Evolutionary conservation across 2,797 vertebrate species (phyloP).

Genomic region (Lophura swinhoii): DNA sequence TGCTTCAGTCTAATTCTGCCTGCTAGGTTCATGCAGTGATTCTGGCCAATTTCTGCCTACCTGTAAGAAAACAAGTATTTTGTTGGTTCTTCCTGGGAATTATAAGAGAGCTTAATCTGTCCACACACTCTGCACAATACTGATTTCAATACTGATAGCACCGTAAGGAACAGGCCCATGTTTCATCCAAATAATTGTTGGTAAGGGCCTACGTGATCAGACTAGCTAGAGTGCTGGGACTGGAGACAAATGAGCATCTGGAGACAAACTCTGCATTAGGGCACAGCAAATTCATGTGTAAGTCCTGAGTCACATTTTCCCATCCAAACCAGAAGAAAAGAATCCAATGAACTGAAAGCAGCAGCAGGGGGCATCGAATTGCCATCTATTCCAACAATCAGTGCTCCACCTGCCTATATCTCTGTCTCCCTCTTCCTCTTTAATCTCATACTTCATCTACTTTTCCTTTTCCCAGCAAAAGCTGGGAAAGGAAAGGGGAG

Average conservation of each 20-base stretch:
- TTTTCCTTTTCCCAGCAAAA: background rate
- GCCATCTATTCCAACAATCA: background rate
- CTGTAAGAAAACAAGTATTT: background rate
- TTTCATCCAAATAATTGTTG: background rate
- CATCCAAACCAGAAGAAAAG: background rate
- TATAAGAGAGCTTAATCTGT: background rate
- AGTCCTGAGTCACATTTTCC: background rate
- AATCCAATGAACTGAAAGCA: background rate
- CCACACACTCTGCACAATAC: background rate
- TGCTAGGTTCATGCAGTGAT: background rate
- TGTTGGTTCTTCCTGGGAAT: background rate
- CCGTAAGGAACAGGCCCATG: background rate
- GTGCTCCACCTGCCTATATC: background rate
- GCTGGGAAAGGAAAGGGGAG: background rate
- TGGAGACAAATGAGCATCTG: background rate
- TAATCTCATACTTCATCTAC: background rate
- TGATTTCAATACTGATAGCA: background rate
- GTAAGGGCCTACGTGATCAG: background rate
- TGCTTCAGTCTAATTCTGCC: background rate
- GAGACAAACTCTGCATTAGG: background rate
- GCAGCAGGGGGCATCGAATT: slow-evolving; percentile 34
- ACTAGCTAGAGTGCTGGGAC: background rate
- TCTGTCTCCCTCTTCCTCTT: background rate
- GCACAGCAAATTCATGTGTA: background rate
- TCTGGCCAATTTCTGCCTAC: background rate